Evolutionary conservation across 1,140 invertebrate genomes (phyloP).

Genomic region (Megalopta genalis): DNA sequence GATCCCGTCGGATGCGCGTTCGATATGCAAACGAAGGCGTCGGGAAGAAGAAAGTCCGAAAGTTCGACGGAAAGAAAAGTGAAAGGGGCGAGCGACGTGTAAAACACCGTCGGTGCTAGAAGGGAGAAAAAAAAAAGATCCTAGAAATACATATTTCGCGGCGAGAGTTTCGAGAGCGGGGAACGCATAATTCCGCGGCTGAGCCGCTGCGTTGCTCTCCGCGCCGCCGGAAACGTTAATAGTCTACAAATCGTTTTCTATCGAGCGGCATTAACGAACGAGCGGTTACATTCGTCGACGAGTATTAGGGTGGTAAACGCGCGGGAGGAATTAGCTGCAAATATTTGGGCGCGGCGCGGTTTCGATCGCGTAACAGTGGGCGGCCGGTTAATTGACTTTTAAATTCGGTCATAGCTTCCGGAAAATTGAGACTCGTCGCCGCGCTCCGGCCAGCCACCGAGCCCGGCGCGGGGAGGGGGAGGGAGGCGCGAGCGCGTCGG

Average conservation of each 20-base stretch:
- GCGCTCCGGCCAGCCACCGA: too few species aligned
- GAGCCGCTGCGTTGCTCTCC: too few species aligned
- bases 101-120: neutral
- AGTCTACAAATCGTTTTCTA: neutral
- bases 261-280: neutral
- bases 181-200: too few species aligned
- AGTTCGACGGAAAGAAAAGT: conserved; percentile 31
- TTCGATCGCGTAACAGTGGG: conserved; percentile 22
- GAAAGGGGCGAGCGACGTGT: conserved; percentile 3
- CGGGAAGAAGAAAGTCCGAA: conserved; percentile 36
- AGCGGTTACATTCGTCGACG: conserved; percentile 3
- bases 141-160: neutral
- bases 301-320: conserved; percentile 7
- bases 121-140: neutral
- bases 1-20: neutral
- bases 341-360: conserved; percentile 21
- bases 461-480: too few species aligned
- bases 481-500: too few species aligned
- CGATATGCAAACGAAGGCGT: conserved; percentile 7
- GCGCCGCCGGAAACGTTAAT: neutral
- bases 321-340: conserved; percentile 20
- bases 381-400: conserved; percentile 37
- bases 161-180: neutral
- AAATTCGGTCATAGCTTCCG: conserved; percentile 14
- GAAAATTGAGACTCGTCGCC: conserved; percentile 23